These are phyloP conservation scores for Tetragnatha montana DNA, from an alignment of 2,888 invertebrate genomes.

Conservation along the genomic window DNA sequence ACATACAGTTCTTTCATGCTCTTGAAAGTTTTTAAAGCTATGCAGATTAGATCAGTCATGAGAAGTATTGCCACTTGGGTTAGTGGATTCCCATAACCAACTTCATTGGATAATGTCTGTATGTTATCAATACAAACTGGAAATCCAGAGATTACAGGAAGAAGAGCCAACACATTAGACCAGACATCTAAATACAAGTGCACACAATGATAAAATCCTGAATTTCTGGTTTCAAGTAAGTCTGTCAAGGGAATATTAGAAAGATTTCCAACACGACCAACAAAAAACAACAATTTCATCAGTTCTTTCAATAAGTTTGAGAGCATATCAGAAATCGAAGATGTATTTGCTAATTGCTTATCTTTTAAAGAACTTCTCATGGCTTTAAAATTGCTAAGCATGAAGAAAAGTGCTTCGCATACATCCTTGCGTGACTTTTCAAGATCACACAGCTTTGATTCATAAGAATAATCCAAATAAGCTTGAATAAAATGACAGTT, in stretches of 20 bases:
- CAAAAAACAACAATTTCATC: constrained; percentile 44
- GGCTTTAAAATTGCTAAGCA: constrained; percentile 11
- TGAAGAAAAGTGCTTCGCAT: constrained; percentile 2
- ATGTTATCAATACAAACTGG: not conserved
- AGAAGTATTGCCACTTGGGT: constrained; percentile 32
- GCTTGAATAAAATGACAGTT: constrained; percentile 20
- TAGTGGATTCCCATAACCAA: constrained; percentile 28
- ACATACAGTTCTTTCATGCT: constrained; percentile 5
- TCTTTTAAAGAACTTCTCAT: not conserved
- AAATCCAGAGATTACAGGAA: constrained; percentile 13
- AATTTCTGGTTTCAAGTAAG: constrained; percentile 34
- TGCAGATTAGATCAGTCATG: constrained; percentile 36
- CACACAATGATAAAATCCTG: constrained; percentile 47
- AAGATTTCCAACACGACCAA: constrained; percentile 46
- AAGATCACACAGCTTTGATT: not conserved
- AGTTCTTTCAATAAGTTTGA: constrained; percentile 32
- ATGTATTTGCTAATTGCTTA: not conserved
- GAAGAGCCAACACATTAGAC: constrained; percentile 34
- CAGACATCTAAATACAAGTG: constrained; percentile 60
- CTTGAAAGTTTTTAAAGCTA: constrained; percentile 24
- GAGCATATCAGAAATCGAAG: not conserved
- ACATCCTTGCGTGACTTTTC: constrained; percentile 22
- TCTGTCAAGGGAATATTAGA: constrained; percentile 21
- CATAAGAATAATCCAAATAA: constrained; percentile 9
- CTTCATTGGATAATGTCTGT: constrained; percentile 21